Percentiles rank a stretch among this genome's conserved stretches.
Conservation (phyloP, 2,797 vertebrate genomes). For the Pseudotriccus pelzelni region DNA sequence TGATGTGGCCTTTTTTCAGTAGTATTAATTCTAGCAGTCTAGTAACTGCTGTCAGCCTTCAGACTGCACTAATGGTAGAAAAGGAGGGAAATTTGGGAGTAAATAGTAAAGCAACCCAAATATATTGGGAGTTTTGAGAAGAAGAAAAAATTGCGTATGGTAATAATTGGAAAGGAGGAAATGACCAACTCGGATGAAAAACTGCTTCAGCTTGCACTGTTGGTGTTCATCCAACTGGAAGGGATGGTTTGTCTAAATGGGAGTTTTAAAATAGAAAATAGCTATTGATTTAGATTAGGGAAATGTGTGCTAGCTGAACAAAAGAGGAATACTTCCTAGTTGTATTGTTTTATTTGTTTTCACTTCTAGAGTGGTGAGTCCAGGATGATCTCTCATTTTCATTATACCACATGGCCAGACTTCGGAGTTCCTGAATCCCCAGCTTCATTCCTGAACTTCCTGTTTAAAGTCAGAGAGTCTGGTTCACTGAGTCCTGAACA, state of each 20-base stretch:
- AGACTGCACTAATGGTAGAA: background rate
- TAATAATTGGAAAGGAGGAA: background rate
- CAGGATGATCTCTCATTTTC: slow-evolving; percentile 94
- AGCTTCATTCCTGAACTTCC: slow-evolving; percentile 95
- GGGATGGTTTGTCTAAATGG: background rate
- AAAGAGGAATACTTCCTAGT: background rate
- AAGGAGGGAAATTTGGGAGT: background rate
- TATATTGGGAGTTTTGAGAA: background rate
- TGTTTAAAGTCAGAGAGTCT: slow-evolving; percentile 94
- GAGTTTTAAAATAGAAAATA: background rate
- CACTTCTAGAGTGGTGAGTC: slow-evolving; percentile 85
- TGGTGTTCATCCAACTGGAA: background rate
- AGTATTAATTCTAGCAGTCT: background rate
- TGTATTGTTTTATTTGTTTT: slow-evolving; percentile 36
- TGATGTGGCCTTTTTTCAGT: background rate
- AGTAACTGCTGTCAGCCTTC: background rate
- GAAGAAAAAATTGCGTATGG: fast-evolving
- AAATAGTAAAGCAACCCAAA: background rate
- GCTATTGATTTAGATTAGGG: background rate
- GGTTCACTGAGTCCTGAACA: slow-evolving; percentile 86
- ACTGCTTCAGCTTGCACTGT: background rate
- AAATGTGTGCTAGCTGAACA: background rate
- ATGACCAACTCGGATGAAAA: background rate
- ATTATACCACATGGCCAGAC: slow-evolving; percentile 99
- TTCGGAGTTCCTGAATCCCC: slow-evolving; percentile 98